Evolutionary conservation across 2,113 vertebrate genomes (phyloP).

Genomic region (Eptesicus fuscus): DNA sequence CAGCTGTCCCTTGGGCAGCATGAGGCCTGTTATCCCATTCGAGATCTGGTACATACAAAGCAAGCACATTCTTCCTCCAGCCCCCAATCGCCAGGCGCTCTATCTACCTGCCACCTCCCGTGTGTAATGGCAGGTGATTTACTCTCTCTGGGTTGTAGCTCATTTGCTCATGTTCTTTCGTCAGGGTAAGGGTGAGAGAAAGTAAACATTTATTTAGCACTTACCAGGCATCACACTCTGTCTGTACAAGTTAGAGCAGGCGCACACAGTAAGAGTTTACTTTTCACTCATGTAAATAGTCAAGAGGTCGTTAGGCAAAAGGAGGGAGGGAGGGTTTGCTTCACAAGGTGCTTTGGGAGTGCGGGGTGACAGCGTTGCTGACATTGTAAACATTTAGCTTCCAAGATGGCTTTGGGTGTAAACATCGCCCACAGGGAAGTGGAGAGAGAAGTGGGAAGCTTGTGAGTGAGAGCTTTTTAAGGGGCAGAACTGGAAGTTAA

Average conservation of each 20-base stretch:
- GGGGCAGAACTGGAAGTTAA: not conserved
- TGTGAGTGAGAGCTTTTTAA: not conserved
- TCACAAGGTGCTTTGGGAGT: not conserved
- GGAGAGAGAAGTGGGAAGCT: not conserved
- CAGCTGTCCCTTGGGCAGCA: not conserved
- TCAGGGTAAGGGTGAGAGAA: not conserved
- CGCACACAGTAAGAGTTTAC: not conserved
- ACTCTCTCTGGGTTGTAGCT: not conserved
- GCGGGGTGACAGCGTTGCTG: not conserved
- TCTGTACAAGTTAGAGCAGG: not conserved
- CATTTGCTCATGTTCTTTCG: not conserved
- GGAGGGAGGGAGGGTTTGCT: not conserved
- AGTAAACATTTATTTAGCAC: conserved; percentile 14
- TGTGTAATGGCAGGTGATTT: not conserved
- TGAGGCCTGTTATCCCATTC: not conserved
- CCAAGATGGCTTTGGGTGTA: not conserved
- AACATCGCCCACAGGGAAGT: not conserved
- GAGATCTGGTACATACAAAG: not conserved
- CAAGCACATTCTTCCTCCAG: not conserved
- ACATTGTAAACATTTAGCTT: not conserved
- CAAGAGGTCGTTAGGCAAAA: not conserved
- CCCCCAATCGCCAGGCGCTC: not conserved
- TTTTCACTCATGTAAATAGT: not conserved
- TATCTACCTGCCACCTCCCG: not conserved
- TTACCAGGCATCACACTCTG: not conserved